Base-by-base conservation (phyloP, 2,888 invertebrate species). In the Argyresthia goedartella region DNA sequence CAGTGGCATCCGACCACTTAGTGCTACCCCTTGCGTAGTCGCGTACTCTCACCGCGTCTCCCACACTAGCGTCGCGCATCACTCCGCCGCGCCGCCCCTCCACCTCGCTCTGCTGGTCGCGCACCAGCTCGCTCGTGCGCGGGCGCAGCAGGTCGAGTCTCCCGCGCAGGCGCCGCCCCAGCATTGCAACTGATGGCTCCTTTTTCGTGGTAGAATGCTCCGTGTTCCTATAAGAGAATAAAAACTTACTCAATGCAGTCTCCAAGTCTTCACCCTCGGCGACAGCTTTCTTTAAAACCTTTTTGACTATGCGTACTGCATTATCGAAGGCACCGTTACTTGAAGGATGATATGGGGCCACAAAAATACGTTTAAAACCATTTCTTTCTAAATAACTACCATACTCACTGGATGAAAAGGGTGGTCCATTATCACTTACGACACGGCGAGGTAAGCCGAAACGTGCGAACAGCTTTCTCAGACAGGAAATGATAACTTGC, bases 101-200 rank as follows among this genome's bases (percentile, higher is more conserved):
- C 48, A 34, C 15, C 7, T 11, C 25, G 9, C n/a, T 43, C 48
- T 54, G 54, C 1, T 41, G 49, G 35, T 14, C 49, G 49, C 52
- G 51, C 49, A 54, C 54, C 13, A 1, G 14, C 45, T 52, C 53
- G 11, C 39, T 52, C 6, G 52, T 35, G 42, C 52, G 49, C 33
- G 55, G 53, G 9, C 53, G 55, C 36, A 55, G 46, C 49, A 54
- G 43, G 47, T 56, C 56, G 25, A 53, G 54, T 3, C 52, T 52
- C 15, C 52, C 54, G 43, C 54, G 54, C n/a, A n/a, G n/a, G n/a
- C n/a, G n/a, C n/a, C n/a, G n/a, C n/a, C n/a, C n/a, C n/a, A n/a
- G n/a, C n/a, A 54, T 10, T 41, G 46, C 36, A 0, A 54, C 54
- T 8, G 56, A 45, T 9, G 53, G 55, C 46, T 44, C 44, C 4